Evolutionary conservation across 2,888 invertebrate genomes (phyloP).

Genomic region (Cremastobaeus sp.): DNA sequence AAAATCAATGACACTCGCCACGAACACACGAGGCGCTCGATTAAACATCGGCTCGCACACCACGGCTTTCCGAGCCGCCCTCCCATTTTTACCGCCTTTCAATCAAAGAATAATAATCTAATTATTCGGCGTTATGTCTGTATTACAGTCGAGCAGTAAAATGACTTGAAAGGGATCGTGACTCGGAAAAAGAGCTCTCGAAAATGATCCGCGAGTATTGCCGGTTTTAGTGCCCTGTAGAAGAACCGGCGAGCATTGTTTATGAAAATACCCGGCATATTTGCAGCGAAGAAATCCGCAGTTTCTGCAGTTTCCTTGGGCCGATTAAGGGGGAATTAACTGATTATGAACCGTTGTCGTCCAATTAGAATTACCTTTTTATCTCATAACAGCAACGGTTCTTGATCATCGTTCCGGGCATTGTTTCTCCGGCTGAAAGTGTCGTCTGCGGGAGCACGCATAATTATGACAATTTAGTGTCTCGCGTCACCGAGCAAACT

Average conservation of each 20-base stretch:
- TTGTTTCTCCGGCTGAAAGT: slow-evolving; percentile 23
- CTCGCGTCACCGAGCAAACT: slow-evolving; percentile 63
- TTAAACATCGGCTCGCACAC: too few species aligned
- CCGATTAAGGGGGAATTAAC: background rate
- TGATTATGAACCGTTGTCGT: background rate
- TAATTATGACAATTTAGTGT: slow-evolving; percentile 52
- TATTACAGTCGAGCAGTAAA: too few species aligned
- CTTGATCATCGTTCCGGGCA: slow-evolving; percentile 32
- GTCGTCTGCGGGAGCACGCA: slow-evolving; percentile 30
- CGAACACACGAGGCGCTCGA: slow-evolving; percentile 17
- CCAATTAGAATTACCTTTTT: slow-evolving; percentile 12
- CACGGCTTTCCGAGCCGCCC: too few species aligned
- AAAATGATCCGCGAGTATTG: too few species aligned
- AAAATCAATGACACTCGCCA: slow-evolving; percentile 16
- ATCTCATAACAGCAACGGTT: slow-evolving; percentile 8
- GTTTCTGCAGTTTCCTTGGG: background rate
- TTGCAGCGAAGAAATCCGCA: background rate
- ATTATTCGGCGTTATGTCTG: too few species aligned
- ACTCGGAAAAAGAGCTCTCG: too few species aligned
- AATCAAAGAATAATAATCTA: slow-evolving; percentile 3
- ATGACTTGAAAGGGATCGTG: too few species aligned
- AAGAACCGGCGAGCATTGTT: too few species aligned
- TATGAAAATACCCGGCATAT: too few species aligned
- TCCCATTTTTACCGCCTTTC: background rate
- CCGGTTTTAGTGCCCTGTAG: too few species aligned